Base-by-base conservation (phyloP, 2,888 invertebrate species). In the Melitaea athalia region DNA sequence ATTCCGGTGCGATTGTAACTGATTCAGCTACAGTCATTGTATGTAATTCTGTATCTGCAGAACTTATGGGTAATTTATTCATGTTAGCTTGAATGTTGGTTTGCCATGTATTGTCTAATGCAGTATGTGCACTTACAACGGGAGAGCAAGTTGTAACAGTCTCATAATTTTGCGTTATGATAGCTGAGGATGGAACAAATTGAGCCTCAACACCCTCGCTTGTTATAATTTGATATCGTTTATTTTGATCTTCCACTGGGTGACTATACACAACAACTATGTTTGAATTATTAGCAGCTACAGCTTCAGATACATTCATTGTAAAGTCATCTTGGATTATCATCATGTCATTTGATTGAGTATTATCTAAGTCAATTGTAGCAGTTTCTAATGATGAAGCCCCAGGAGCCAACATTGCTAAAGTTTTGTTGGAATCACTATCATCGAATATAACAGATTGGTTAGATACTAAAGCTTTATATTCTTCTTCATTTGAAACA, bases 231-330 rank as follows among this genome's bases (percentile, higher is more conserved):
- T 94, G 83, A 75, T 88, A 94, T 77, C 94, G 93, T 75, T 94
- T 94, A 77, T 89, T 92, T 80, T 92, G 90, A 67, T 93, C 93
- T 78, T 93, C 92, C 47, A 94, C 90, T 55, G 94, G 93, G 79
- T 94, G 94, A 81, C 94, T 94, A 76, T 95, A 95, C 17, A 95
- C 91, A 59, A 95, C 94, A 14, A 95, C 94, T 79, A 95, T 94
- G 76, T 94, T 95, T 1, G 94, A 93, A 82, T 94, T 94, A 71
- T 94, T 93, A 67, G 84, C 77, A 50, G 89, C 75, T 64, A 92
- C 89, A 45, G 90, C 80, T 74, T 93, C 89, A 70, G 92, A 86
- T 31, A 92, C 94, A 86, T 93, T 94, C 49, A 94, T 83, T 68
- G 94, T 93, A 80, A 92, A 94, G 72, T 94, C 91, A 74, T 95